Conservation (phyloP, 2,888 invertebrate species). For the Baronia brevicornis region DNA sequence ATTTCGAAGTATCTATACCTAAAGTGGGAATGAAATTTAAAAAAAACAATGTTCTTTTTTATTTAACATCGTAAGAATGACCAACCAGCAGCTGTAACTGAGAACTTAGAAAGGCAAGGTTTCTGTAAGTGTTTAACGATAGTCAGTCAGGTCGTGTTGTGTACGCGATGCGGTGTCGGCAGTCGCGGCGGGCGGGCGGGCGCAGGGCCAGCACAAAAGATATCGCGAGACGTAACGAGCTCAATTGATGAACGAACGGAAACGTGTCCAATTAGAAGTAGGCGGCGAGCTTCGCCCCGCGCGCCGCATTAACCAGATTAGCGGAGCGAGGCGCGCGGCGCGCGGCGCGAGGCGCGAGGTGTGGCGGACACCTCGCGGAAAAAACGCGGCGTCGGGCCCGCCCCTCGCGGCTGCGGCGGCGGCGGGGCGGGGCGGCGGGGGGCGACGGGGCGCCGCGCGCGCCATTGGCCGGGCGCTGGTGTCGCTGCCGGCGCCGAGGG, state of each 20-base stretch:
- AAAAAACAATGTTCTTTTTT: too few relatives aligned
- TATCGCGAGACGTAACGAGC: constrained; percentile 66
- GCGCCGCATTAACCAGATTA: constrained; percentile 67
- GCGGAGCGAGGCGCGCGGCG: constrained; percentile 41
- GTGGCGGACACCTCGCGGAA: constrained; percentile 66
- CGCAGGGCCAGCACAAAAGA: constrained; percentile 42
- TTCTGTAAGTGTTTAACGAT: too few relatives aligned
- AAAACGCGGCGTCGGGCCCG: constrained; percentile 65
- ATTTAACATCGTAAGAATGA: too few relatives aligned
- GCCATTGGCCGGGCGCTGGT: constrained; percentile 68
- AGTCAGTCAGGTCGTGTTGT: too few relatives aligned
- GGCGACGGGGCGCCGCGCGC: constrained; percentile 63
- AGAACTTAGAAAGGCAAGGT: too few relatives aligned
- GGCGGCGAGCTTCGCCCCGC: constrained; percentile 61
- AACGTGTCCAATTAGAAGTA: constrained; percentile 74
- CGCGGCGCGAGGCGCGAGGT: constrained; percentile 53
- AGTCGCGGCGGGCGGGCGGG: constrained; percentile 22
- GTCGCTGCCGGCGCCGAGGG: constrained; percentile 72
- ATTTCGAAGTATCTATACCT: too few relatives aligned
- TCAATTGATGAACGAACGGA: constrained; percentile 73
- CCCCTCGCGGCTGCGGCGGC: constrained; percentile 47
- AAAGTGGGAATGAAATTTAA: too few relatives aligned
- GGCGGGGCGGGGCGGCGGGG: constrained; percentile 44
- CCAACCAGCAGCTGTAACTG: too few relatives aligned
- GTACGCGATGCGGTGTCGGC: constrained; percentile 17